phyloP scores from a whole-genome alignment of 2,888 invertebrate genomes.

The Ectobius pallidus region DNA sequence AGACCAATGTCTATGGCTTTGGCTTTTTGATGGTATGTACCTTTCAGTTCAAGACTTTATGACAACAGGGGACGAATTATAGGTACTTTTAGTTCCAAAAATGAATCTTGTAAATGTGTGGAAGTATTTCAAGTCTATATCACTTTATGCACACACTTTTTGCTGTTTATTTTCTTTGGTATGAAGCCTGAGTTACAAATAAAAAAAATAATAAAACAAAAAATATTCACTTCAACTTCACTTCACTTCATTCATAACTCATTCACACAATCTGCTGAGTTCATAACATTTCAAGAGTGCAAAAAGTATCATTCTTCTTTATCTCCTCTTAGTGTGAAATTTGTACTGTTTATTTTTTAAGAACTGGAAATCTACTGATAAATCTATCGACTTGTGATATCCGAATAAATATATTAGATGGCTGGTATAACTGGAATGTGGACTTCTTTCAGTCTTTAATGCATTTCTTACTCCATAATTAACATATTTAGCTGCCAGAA shows the following conservation, averaged over 20 bases:
- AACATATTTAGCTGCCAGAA: slow-evolving; percentile 28
- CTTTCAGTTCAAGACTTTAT: too few relatives aligned
- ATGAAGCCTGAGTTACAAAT: slow-evolving; percentile 39
- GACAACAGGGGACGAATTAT: slow-evolving; percentile 9
- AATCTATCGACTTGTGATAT: slow-evolving; percentile 15
- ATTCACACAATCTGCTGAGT: slow-evolving; percentile 27
- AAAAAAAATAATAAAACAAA: slow-evolving; percentile 31
- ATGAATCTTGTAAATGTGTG: background rate
- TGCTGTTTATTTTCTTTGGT: slow-evolving; percentile 36
- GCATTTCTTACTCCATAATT: slow-evolving; percentile 14
- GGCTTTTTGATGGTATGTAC: too few relatives aligned
- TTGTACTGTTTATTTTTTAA: slow-evolving; percentile 33
- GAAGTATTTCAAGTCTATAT: slow-evolving; percentile 2
- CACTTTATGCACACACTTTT: slow-evolving; percentile 15
- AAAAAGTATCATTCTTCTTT: slow-evolving; percentile 13
- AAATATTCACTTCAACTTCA: slow-evolving; percentile 15
- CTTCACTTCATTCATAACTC: background rate
- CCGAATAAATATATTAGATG: slow-evolving; percentile 18
- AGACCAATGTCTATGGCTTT: background rate
- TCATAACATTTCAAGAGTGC: slow-evolving; percentile 12
- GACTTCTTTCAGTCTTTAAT: slow-evolving; percentile 34
- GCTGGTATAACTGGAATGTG: slow-evolving; percentile 26
- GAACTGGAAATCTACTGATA: slow-evolving; percentile 6
- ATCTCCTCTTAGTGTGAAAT: slow-evolving; percentile 19
- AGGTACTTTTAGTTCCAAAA: background rate